These are phyloP conservation scores for Thymallus thymallus DNA, from an alignment of 2,113 vertebrate genomes.

Conservation along the genomic window DNA sequence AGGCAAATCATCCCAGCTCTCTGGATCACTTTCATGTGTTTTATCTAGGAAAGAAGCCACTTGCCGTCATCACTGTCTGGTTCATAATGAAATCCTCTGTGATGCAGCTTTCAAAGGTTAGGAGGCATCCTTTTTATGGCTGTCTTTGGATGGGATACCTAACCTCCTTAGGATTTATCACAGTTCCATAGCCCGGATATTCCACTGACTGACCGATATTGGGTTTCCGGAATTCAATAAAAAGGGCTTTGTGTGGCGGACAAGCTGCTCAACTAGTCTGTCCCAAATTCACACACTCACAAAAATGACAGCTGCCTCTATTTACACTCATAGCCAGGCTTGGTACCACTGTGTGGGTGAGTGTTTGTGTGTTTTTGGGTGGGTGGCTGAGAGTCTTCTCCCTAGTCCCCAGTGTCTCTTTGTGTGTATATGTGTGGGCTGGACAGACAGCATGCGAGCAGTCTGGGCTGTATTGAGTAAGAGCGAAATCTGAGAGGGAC, in stretches of 20 bases:
- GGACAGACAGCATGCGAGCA: slow-evolving; percentile 12
- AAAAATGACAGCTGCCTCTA: neutral
- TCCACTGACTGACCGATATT: slow-evolving; percentile 27
- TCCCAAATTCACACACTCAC: slow-evolving; percentile 16
- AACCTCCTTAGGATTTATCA: slow-evolving; percentile 10
- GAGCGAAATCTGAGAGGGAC: slow-evolving; percentile 22
- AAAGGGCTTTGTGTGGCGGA: slow-evolving; percentile 24
- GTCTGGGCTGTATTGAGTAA: slow-evolving; percentile 37
- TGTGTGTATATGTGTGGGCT: slow-evolving; percentile 27
- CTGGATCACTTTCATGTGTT: slow-evolving; percentile 19
- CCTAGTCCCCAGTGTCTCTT: neutral
- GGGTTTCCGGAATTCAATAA: slow-evolving; percentile 10
- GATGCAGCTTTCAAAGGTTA: neutral
- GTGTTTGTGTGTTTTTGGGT: slow-evolving; percentile 38
- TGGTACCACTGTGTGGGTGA: slow-evolving; percentile 25
- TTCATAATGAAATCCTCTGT: neutral
- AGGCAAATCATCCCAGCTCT: neutral
- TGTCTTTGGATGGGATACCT: slow-evolving; percentile 17
- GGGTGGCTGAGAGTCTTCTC: slow-evolving; percentile 13
- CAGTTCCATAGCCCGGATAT: slow-evolving; percentile 19
- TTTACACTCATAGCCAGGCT: neutral
- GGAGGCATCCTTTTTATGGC: neutral
- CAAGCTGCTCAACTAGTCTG: slow-evolving; percentile 20
- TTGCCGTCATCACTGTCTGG: slow-evolving; percentile 18
- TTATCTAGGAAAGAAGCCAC: slow-evolving; percentile 26